Percentiles rank a stretch among this genome's conserved stretches.
phyloP scores from a whole-genome alignment of 2,797 vertebrate species.

The Rousettus madagascariensis region DNA sequence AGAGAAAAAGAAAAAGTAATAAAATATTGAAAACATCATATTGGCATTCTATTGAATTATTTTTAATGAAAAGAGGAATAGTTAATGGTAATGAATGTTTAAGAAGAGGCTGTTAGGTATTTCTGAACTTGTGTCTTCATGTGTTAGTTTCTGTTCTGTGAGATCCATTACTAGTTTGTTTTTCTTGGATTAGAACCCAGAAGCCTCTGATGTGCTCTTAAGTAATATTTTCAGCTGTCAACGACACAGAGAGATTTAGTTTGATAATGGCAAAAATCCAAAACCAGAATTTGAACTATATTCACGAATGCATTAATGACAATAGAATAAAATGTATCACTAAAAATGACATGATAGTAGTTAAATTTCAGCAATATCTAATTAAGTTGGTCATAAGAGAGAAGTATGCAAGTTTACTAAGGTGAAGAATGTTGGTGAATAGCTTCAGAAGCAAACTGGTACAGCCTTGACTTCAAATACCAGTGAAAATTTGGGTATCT shows the following conservation, averaged over 20 bases:
- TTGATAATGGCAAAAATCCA: conserved; percentile 19
- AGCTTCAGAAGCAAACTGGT: neutral
- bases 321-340: neutral
- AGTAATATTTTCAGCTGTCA: neutral
- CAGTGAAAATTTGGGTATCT: neutral
- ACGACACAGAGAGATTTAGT: neutral
- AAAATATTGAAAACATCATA: conserved; percentile 77
- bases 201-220: neutral
- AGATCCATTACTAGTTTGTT: conserved; percentile 37
- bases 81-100: conserved; percentile 57
- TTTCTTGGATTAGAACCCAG: conserved; percentile 8
- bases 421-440: neutral
- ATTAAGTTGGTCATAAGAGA: neutral
- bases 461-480: neutral
- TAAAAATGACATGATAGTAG: neutral
- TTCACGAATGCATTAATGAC: neutral
- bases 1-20: conserved; percentile 69
- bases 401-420: neutral
- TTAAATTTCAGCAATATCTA: neutral
- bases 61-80: conserved; percentile 69
- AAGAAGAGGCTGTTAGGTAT: conserved; percentile 34
- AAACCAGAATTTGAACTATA: conserved; percentile 28
- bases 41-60: conserved; percentile 66
- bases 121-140: conserved; percentile 36
- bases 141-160: neutral